phyloP scores from a whole-genome alignment of 2,113 vertebrate species.

The Psettodes erumei region DNA sequence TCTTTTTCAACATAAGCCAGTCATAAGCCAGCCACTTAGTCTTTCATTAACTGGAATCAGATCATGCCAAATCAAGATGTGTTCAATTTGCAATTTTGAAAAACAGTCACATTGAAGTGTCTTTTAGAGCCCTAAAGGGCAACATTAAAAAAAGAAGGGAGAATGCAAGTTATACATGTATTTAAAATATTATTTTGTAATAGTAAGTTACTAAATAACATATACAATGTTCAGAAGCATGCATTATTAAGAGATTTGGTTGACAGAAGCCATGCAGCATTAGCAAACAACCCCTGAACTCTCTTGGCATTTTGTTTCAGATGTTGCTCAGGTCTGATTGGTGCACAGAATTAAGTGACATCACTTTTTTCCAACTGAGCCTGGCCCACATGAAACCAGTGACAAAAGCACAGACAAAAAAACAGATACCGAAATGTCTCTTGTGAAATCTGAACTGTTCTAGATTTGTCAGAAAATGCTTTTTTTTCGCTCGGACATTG shows the following conservation, averaged over 20 bases:
- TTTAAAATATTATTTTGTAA: neutral
- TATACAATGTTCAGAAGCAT: no score
- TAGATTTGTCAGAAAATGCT: neutral
- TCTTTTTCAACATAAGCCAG: slow-evolving; percentile 8
- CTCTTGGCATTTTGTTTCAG: neutral
- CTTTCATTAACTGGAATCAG: slow-evolving; percentile 7
- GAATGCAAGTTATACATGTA: no score
- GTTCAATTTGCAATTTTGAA: neutral
- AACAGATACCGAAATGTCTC: neutral
- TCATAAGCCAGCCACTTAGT: slow-evolving; percentile 4
- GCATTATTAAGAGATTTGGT: neutral
- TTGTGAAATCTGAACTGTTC: neutral
- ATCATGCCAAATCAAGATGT: neutral
- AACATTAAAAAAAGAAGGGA: neutral
- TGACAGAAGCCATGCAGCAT: neutral
- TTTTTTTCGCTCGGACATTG: neutral
- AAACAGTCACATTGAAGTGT: neutral
- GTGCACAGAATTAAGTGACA: neutral
- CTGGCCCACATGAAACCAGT: neutral
- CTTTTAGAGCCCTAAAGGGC: neutral
- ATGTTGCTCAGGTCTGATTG: neutral
- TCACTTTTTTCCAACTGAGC: neutral
- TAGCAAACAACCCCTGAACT: neutral
- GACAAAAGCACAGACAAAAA: neutral
- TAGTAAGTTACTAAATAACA: neutral